Percentiles rank a stretch among this genome's conserved stretches.
These are phyloP conservation scores for Galeopterus variegatus DNA, from an alignment of 2,113 vertebrate genomes.

Conservation along the genomic window DNA sequence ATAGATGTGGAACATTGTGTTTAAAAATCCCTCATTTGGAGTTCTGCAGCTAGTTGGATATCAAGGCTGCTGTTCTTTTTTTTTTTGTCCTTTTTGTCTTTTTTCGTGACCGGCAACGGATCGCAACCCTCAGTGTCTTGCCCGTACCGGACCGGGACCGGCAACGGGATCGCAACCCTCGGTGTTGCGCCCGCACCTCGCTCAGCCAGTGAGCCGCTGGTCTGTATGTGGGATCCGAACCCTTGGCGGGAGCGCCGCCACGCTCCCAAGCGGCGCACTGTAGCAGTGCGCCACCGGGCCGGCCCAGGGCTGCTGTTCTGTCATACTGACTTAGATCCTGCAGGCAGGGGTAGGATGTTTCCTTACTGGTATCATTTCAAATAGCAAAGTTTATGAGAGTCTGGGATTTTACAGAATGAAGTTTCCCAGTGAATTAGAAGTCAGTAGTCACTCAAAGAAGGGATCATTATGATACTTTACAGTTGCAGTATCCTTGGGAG, in stretches of 20 bases:
- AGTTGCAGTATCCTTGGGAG: not conserved
- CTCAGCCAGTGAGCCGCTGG: too few species aligned
- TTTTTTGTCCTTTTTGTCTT: too few species aligned
- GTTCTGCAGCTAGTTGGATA: not conserved
- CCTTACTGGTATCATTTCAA: not conserved
- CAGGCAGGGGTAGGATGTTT: not conserved
- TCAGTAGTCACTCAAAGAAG: not conserved
- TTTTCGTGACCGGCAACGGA: too few species aligned
- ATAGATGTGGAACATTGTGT: not conserved
- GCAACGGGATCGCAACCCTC: too few species aligned
- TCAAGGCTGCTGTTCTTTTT: not conserved
- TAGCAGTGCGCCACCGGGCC: too few species aligned
- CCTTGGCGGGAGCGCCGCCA: too few species aligned
- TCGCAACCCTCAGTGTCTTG: too few species aligned
- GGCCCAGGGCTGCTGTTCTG: not conserved
- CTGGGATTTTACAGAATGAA: not conserved
- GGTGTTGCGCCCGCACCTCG: too few species aligned
- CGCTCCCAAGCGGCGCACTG: too few species aligned
- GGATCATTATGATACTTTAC: not conserved
- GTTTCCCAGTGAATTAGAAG: not conserved
- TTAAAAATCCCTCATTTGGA: not conserved
- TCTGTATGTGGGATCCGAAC: too few species aligned
- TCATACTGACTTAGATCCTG: not conserved
- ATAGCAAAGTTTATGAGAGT: not conserved
- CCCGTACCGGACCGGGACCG: too few species aligned